Evolutionary conservation across 1,140 invertebrate species (phyloP), one percentile per base, ranked within the genome.

Genomic region (Pseudomyrmex sp.): DNA sequence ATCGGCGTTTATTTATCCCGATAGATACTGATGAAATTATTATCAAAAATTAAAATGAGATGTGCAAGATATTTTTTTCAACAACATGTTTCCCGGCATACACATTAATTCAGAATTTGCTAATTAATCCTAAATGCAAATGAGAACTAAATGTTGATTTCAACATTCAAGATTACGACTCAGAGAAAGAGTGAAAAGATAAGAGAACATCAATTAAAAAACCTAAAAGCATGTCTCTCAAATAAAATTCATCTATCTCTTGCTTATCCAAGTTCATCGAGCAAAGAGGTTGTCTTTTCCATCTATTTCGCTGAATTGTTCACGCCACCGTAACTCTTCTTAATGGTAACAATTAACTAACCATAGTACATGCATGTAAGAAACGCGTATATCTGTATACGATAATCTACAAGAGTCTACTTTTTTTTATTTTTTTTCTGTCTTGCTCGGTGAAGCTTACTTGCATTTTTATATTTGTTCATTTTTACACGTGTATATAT

Each of bases 191-290:
- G 3, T 13, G 10, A 44, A 3, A 23, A 44, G 56, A 23, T 73
- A 73, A 59, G 12, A 44, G 18, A 74, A 20, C n/a, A 46, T 8
- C 9, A 12, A 12, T 35, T 18, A 8, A 44, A 72, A 56, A 72
- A 70, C 0, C 0, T 18, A 10, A 58, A 44, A 35, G 20, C 8
- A 61, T 46, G 13, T 13, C 46, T 73, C 46, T 46, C 2, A 23
- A 74, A 59, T 59, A 15, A 46, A 74, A 9, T 61, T 13, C 35
- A n/a, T 72, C 52, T 2, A 72, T 35, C 26, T 72, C 4, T 13
- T 5, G 12, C 59, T 62, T 62, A 62, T 26, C 59, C 59, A 62
- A 62, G 59, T 26, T 62, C 59, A 62, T 62, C 59, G 20, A 62
- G n/a, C 26, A 26, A 35, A 56, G n/a, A 20, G 13, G 15, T 26